Conservation (phyloP, 2,113 vertebrate species). For the Cacatua alba region DNA sequence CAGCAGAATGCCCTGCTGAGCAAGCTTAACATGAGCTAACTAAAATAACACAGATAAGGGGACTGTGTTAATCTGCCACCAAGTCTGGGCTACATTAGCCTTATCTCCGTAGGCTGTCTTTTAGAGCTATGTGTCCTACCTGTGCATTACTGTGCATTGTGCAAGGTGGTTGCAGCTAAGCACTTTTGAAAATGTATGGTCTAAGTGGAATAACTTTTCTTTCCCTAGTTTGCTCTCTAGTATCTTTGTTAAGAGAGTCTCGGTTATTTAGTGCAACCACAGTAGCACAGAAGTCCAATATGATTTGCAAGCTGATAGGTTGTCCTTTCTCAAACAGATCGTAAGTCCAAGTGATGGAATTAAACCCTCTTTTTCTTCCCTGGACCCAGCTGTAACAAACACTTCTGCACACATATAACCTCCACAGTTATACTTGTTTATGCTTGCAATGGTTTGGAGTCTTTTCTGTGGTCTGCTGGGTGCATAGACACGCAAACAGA, state of each 20-base stretch:
- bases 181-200: not conserved
- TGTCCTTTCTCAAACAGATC: not conserved
- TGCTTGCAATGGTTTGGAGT: not conserved
- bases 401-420: not conserved
- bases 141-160: not conserved
- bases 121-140: not conserved
- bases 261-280: not conserved
- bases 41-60: conserved; percentile 52
- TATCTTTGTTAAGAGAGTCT: not conserved
- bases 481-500: not conserved
- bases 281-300: not conserved
- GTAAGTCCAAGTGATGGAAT: not conserved
- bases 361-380: not conserved
- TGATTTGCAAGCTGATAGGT: not conserved
- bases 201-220: not conserved
- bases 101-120: not conserved
- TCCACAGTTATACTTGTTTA: not conserved
- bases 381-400: not conserved
- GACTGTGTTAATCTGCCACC: not conserved
- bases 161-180: not conserved
- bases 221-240: not conserved
- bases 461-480: not conserved
- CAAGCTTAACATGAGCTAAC: conserved; percentile 8
- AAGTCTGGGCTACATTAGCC: conserved; percentile 10
- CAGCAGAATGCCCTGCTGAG: not conserved